phyloP scores from a whole-genome alignment of 1,140 invertebrate species.

The Brevipalpus yothersi region DNA sequence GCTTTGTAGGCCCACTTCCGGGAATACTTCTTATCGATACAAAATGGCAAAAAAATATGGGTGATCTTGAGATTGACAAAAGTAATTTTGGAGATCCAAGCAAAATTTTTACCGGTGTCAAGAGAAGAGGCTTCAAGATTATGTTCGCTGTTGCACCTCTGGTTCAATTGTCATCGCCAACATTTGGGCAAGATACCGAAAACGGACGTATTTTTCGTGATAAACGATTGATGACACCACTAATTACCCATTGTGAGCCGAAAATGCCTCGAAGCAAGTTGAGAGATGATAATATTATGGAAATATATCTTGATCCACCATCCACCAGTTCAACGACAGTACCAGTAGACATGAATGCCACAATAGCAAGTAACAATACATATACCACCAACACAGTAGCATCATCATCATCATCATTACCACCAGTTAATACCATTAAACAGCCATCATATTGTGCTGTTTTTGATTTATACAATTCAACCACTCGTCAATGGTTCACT shows the following conservation, averaged over 20 bases:
- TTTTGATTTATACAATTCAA: constrained; percentile 55
- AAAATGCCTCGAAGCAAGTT: background rate
- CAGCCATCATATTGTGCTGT: constrained; percentile 25
- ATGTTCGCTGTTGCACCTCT: constrained; percentile 54
- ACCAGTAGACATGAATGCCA: background rate
- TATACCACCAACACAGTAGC: background rate
- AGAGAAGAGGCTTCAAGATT: constrained; percentile 53
- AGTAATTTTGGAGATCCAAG: constrained; percentile 38
- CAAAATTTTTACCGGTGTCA: constrained; percentile 49
- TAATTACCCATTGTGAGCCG: constrained; percentile 8
- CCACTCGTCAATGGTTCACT: constrained; percentile 48
- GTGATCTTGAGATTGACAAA: constrained; percentile 23
- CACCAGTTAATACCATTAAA: background rate
- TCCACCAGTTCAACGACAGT: too few species aligned
- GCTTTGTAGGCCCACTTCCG: background rate
- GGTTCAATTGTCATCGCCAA: constrained; percentile 9
- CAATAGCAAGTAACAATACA: too few species aligned
- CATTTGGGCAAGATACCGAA: constrained; percentile 9
- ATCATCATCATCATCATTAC: background rate
- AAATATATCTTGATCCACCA: too few species aligned
- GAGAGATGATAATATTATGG: too few species aligned
- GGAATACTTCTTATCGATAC: constrained; percentile 27
- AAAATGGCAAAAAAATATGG: constrained; percentile 25
- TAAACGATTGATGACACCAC: constrained; percentile 8
- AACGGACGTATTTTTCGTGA: constrained; percentile 10